phyloP scores from a whole-genome alignment of 2,888 invertebrate species.

The Allophyes oxyacanthae region DNA sequence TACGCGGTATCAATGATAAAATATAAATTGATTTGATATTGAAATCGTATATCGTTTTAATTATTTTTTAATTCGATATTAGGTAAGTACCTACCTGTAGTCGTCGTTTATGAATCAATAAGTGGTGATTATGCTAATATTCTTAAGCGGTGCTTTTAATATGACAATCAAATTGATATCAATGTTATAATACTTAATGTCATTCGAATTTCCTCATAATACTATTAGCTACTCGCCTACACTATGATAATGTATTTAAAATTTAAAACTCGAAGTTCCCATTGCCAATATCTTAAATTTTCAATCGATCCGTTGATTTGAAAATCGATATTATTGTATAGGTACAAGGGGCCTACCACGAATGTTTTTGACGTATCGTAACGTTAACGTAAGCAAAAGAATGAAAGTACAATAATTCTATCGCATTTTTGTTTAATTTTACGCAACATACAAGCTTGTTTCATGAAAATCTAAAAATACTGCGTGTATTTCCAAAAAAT shows the following conservation, averaged over 20 bases:
- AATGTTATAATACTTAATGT: slow-evolving; percentile 20
- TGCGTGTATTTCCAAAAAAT: too few species aligned
- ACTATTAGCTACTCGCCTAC: slow-evolving; percentile 10
- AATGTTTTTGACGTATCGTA: too few species aligned
- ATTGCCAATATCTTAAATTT: neutral
- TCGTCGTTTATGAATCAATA: slow-evolving; percentile 22
- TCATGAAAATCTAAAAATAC: too few species aligned
- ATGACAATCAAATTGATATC: slow-evolving; percentile 27
- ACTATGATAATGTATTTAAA: neutral
- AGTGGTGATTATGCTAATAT: slow-evolving; percentile 33
- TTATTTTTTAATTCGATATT: slow-evolving; percentile 20
- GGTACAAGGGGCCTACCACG: too few species aligned
- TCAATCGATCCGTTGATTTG: neutral
- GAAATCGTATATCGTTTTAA: slow-evolving; percentile 34
- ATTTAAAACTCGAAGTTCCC: too few species aligned
- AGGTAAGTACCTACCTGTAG: too few species aligned
- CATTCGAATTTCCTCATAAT: slow-evolving; percentile 4
- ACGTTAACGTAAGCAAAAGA: too few species aligned
- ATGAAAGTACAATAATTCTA: too few species aligned
- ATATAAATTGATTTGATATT: slow-evolving; percentile 8
- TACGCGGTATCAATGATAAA: too few species aligned
- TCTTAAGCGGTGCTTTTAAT: slow-evolving; percentile 24
- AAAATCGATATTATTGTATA: slow-evolving; percentile 28
- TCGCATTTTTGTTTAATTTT: too few species aligned
- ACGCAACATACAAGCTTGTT: too few species aligned